Conservation (phyloP, 2,797 vertebrate genomes). For the Megaceryle alcyon region DNA sequence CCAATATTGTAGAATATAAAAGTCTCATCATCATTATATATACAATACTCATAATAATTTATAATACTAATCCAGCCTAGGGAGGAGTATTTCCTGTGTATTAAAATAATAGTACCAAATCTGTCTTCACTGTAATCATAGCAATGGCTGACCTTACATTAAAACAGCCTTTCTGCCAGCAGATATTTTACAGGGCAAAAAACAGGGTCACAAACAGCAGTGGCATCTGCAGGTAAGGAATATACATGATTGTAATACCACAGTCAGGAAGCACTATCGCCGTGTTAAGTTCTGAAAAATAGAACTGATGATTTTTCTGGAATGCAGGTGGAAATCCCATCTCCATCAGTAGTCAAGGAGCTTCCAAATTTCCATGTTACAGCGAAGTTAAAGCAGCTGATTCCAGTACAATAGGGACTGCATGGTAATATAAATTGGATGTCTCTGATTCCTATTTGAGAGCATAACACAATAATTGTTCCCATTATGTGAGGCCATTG, state of each 20-base stretch:
- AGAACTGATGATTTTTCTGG: neutral
- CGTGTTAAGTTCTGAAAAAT: neutral
- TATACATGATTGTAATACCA: neutral
- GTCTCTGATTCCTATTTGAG: neutral
- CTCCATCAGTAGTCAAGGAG: neutral
- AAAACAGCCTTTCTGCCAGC: constrained; percentile 4
- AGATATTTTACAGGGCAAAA: neutral
- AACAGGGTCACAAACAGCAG: neutral
- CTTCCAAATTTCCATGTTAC: neutral
- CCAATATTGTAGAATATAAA: neutral
- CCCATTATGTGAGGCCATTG: neutral
- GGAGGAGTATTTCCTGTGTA: neutral
- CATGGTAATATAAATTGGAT: neutral
- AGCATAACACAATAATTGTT: neutral
- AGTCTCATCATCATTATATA: neutral
- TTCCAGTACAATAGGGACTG: neutral
- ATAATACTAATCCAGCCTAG: neutral
- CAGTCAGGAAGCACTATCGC: neutral
- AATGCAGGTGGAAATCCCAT: neutral
- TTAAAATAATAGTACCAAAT: neutral
- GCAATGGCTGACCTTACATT: constrained; percentile 39
- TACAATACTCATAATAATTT: neutral
- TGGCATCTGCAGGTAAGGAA: neutral
- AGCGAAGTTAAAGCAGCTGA: neutral
- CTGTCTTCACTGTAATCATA: constrained; percentile 44